Percentiles rank a stretch among this genome's conserved stretches.
Evolutionary conservation across 2,888 invertebrate genomes (phyloP).

Genomic region (Cyaniris semiargus): DNA sequence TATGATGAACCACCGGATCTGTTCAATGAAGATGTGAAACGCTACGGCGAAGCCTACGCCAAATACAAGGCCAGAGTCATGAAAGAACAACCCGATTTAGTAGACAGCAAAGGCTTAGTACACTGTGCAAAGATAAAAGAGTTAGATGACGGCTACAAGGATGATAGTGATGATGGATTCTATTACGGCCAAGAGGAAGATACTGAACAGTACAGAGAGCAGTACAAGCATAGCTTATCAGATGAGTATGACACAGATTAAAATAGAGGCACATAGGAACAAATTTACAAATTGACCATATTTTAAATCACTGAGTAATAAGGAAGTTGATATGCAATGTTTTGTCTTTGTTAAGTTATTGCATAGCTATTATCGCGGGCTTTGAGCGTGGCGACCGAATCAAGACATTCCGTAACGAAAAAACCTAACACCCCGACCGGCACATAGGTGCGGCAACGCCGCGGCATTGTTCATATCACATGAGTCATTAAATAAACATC

Average conservation of each 20-base stretch:
- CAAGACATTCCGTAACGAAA: too few relatives aligned
- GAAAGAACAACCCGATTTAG: constrained; percentile 50
- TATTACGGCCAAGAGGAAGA: constrained; percentile 73
- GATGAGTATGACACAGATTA: constrained; percentile 58
- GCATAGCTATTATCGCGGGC: too few relatives aligned
- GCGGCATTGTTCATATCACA: too few relatives aligned
- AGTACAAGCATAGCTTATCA: constrained; percentile 53
- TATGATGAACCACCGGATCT: constrained; percentile 60
- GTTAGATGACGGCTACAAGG: constrained; percentile 58
- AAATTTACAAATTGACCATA: not conserved
- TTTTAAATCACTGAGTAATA: not conserved
- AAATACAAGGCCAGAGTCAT: constrained; percentile 82
- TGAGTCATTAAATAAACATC: too few relatives aligned
- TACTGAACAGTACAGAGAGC: constrained; percentile 57
- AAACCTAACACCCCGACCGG: too few relatives aligned
- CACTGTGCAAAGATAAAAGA: constrained; percentile 52
- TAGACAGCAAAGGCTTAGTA: constrained; percentile 50
- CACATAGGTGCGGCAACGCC: too few relatives aligned
- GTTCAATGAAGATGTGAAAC: constrained; percentile 77
- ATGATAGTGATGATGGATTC: constrained; percentile 70
- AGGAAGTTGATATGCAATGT: too few relatives aligned
- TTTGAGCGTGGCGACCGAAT: too few relatives aligned
- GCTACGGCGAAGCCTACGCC: constrained; percentile 84
- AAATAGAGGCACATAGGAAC: constrained; percentile 6
- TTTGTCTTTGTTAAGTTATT: too few relatives aligned